These are phyloP conservation scores for Upupa epops DNA, from an alignment of 2,113 vertebrate genomes.

Conservation along the genomic window DNA sequence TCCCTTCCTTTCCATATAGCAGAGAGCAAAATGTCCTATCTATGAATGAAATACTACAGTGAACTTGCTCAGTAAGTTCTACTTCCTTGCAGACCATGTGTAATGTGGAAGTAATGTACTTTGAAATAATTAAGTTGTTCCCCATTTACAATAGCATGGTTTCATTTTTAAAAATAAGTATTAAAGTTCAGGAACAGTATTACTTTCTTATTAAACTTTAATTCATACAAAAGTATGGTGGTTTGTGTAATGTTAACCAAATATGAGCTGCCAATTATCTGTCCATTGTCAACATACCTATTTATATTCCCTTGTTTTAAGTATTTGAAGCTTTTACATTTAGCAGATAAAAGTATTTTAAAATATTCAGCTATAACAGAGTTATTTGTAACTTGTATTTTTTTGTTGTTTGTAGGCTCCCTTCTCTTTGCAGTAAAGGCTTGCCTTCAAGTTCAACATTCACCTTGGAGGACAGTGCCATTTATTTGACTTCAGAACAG, in stretches of 20 bases:
- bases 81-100: neutral
- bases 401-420: neutral
- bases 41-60: neutral
- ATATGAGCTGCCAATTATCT: neutral
- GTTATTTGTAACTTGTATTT: neutral
- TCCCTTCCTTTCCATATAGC: neutral
- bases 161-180: neutral
- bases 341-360: neutral
- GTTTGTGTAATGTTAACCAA: neutral
- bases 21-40: neutral
- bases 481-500: conserved; percentile 92
- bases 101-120: neutral
- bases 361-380: neutral
- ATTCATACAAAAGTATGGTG: neutral
- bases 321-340: neutral
- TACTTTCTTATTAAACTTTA: neutral
- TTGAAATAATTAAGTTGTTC: neutral
- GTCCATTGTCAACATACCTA: neutral
- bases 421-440: conserved; percentile 79
- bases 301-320: neutral
- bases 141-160: neutral
- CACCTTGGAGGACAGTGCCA: conserved; percentile 92
- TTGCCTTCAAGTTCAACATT: conserved; percentile 89
- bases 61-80: neutral
- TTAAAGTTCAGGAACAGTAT: neutral